A percentile compares a stretch with the other conserved stretches of the same genome.
Conservation (phyloP, 2,888 invertebrate genomes). For the Noctua janthina region DNA sequence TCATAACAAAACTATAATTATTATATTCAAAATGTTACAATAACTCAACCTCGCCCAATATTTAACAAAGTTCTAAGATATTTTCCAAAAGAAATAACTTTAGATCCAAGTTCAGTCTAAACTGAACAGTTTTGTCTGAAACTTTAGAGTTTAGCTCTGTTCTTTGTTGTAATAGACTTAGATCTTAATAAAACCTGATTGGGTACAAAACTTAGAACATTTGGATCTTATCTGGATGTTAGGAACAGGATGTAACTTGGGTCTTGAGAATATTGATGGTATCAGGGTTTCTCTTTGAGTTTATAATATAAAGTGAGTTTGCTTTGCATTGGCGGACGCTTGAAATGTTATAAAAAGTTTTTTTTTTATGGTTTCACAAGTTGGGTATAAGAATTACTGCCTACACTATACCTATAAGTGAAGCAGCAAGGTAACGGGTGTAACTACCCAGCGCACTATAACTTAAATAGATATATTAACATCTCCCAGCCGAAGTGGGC, state of each 20-base stretch:
- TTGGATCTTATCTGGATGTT: conserved; percentile 17
- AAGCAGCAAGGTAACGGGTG: not conserved
- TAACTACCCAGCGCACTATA: not conserved
- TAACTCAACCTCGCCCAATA: conserved; percentile 8
- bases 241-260: conserved; percentile 3
- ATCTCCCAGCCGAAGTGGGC: not conserved
- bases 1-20: not conserved
- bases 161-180: conserved; percentile 47
- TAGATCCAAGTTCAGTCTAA: conserved; percentile 30
- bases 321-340: not conserved
- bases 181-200: conserved; percentile 41
- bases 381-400: not conserved
- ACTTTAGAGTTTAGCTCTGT: conserved; percentile 40
- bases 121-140: conserved; percentile 24
- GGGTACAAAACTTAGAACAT: conserved; percentile 25
- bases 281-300: not conserved
- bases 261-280: conserved; percentile 10
- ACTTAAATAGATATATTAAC: not conserved
- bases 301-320: conserved; percentile 1
- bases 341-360: not conserved
- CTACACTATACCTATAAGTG: too few species aligned
- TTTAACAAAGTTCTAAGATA: conserved; percentile 20
- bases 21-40: conserved; percentile 6
- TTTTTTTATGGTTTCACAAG: not conserved
- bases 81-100: conserved; percentile 22